These are phyloP conservation scores for Glyptemys insculpta DNA, from an alignment of 2,797 vertebrate genomes.

Conservation along the genomic window DNA sequence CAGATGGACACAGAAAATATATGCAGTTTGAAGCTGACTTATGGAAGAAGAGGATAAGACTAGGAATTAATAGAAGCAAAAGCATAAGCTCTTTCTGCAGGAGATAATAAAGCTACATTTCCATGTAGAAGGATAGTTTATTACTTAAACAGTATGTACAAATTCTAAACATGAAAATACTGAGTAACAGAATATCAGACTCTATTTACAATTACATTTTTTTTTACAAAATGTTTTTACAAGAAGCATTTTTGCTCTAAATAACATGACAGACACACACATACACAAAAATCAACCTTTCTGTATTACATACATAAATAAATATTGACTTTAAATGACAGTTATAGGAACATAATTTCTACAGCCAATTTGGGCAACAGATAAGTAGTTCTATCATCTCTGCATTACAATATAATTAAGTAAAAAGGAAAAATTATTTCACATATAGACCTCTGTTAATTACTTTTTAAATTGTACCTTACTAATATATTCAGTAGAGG, in stretches of 20 bases:
- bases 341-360: constrained; percentile 87
- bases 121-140: constrained; percentile 87
- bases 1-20: background rate
- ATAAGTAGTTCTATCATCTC: constrained; percentile 83
- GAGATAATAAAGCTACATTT: constrained; percentile 4
- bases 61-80: background rate
- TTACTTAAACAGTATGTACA: constrained; percentile 95
- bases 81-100: background rate
- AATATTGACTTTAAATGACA: constrained; percentile 93
- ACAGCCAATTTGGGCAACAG: constrained; percentile 84
- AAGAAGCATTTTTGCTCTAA: constrained; percentile 85
- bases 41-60: background rate
- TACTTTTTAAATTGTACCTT: constrained; percentile 85
- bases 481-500: constrained; percentile 88
- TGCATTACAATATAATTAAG: constrained; percentile 86
- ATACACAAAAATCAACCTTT: constrained; percentile 79
- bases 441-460: constrained; percentile 89
- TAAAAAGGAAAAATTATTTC: constrained; percentile 83
- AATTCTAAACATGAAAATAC: constrained; percentile 90
- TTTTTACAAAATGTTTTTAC: constrained; percentile 94
- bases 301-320: constrained; percentile 95
- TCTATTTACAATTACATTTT: constrained; percentile 93
- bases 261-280: constrained; percentile 83
- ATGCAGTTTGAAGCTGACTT: accelerated
- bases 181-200: constrained; percentile 86